Evolutionary conservation across 2,113 vertebrate species (phyloP).

Genomic region (Alexandromys fortis): DNA sequence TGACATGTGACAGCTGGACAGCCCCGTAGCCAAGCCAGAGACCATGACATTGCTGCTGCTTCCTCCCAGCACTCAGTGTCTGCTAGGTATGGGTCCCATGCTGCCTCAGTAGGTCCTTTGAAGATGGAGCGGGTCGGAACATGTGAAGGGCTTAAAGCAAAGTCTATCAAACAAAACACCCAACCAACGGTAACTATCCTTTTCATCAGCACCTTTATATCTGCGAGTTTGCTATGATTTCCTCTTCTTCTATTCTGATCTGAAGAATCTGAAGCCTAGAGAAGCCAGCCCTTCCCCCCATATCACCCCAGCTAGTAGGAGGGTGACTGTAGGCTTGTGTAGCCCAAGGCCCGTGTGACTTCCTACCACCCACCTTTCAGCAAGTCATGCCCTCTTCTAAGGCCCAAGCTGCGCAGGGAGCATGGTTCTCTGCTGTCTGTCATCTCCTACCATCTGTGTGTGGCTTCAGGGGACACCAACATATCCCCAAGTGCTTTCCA

Average conservation of each 20-base stretch:
- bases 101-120: neutral
- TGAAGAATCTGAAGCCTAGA: neutral
- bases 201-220: neutral
- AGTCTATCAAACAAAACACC: neutral
- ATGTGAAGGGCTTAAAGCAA: neutral
- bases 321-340: neutral
- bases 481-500: neutral
- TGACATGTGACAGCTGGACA: neutral
- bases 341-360: neutral
- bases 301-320: neutral
- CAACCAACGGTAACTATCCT: neutral
- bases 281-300: neutral
- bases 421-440: neutral
- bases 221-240: neutral
- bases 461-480: neutral
- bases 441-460: neutral
- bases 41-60: accelerated
- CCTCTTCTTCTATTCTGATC: neutral
- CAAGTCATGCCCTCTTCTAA: neutral
- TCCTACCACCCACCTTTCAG: neutral
- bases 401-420: neutral
- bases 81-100: accelerated
- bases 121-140: neutral
- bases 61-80: accelerated
- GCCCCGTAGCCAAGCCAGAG: neutral